phyloP scores from a whole-genome alignment of 1,140 invertebrate genomes.

The Diplogasteroides magnus region DNA sequence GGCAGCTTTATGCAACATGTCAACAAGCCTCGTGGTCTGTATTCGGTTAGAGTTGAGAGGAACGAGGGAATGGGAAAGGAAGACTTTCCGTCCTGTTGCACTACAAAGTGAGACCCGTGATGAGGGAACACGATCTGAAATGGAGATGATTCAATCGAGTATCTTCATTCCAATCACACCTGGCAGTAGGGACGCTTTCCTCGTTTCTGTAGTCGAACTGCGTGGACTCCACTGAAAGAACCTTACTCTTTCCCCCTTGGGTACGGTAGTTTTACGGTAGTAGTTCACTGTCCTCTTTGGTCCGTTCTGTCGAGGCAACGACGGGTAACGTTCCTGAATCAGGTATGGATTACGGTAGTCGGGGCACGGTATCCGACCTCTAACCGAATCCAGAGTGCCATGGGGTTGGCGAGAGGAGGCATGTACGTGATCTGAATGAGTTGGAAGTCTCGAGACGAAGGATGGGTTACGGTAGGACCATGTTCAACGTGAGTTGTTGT shows the following conservation, averaged over 20 bases:
- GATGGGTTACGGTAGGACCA: background rate
- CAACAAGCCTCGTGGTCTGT: background rate
- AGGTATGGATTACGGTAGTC: background rate
- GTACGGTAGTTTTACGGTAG: background rate
- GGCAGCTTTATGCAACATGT: background rate
- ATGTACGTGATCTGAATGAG: background rate
- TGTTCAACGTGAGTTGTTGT: background rate
- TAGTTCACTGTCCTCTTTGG: background rate
- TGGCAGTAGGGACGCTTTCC: background rate
- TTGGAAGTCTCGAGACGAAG: background rate
- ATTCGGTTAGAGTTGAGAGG: background rate
- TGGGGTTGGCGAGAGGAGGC: background rate
- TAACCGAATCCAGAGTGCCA: background rate
- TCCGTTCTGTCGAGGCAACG: background rate
- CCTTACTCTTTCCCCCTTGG: background rate
- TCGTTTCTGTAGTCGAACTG: background rate
- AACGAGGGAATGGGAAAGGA: background rate
- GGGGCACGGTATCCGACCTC: background rate
- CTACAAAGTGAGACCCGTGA: too few species aligned
- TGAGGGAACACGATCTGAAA: background rate
- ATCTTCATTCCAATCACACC: background rate
- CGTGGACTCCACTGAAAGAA: background rate
- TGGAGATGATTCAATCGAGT: background rate
- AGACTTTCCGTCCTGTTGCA: too few species aligned
- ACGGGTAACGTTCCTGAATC: background rate